Evolutionary conservation across 2,888 invertebrate species (phyloP), one percentile per base, ranked within the genome.

Genomic region (Cryptocephalus moraei): DNA sequence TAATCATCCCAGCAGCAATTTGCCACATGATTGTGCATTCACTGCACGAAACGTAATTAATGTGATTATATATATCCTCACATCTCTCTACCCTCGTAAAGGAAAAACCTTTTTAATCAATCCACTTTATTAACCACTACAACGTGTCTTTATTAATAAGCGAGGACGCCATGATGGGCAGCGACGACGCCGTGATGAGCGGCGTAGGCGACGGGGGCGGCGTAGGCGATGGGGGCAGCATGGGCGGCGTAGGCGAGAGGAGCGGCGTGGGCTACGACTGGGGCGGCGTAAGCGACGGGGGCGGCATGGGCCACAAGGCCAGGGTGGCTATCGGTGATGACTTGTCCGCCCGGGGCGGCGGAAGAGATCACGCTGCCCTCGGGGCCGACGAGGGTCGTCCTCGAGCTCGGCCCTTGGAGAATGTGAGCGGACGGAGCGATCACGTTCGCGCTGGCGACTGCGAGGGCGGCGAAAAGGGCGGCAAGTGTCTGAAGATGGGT

Each of bases 341-440:
- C 56, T 39, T 57, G 52, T 22, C 62, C 63, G 14, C 60, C 64
- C 41, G 63, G 63, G 32, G 59, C 52, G 12, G 57, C 56, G 13
- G 64, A 54, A 8, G 60, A 58, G 45, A 63, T 61, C 9, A 56
- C 52, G 47, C 62, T 62, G 14, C 62, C 61, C 39, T 63, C 63
- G 32, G 57, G 56, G 33, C 62, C 63, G 9, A 60, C 55, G 8
- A 62, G 46, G 11, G 60, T 62, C 11, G 58, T 53, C 41, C 56
- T 61, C 43, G 54, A 52, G 54, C 62, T 62, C 8, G 63, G 63
- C 50, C 63, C 63, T 54, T 63, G 63, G 33, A 65, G 49, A 34
- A 64, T 53, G n/a, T 36, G 11, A 4, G 12, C n/a, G n/a, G 36
- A 36, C 11, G n/a, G 36, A 2, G 36, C 11, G 12, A 36, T n/a